phyloP scores from a whole-genome alignment of 2,797 vertebrate genomes.

The Gastrophryne carolinensis region DNA sequence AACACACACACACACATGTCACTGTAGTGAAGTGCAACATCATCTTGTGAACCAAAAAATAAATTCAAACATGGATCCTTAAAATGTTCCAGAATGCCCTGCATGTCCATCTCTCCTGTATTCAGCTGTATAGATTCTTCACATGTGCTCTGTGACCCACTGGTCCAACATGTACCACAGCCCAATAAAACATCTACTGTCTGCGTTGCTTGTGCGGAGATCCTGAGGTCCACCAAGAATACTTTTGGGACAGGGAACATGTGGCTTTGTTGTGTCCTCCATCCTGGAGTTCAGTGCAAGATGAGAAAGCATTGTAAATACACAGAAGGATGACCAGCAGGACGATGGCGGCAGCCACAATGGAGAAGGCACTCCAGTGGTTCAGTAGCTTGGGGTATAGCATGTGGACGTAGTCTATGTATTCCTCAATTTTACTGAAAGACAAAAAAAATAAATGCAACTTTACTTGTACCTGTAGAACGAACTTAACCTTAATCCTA shows the following conservation, averaged over 20 bases:
- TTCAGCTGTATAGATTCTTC: neutral
- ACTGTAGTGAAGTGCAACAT: neutral
- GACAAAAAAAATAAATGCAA: slow-evolving; percentile 52
- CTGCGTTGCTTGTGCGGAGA: slow-evolving; percentile 67
- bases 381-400: slow-evolving; percentile 73
- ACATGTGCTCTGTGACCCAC: neutral
- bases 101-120: neutral
- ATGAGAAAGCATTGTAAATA: slow-evolving; percentile 70
- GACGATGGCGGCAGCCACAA: slow-evolving; percentile 68
- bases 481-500: no score
- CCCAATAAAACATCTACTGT: slow-evolving; percentile 56
- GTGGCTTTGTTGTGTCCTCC: slow-evolving; percentile 64
- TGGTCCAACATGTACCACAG: neutral
- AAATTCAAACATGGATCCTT: neutral
- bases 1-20: no score
- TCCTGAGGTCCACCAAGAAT: slow-evolving; percentile 74
- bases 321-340: slow-evolving; percentile 70
- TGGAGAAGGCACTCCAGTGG: slow-evolving; percentile 74
- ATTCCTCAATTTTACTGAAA: slow-evolving; percentile 76
- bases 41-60: neutral
- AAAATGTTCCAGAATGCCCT: neutral
- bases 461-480: neutral
- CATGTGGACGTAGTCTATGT: slow-evolving; percentile 73
- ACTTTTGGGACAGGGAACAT: slow-evolving; percentile 67
- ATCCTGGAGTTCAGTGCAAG: slow-evolving; percentile 67